Base-by-base conservation (phyloP, 2,113 vertebrate species). In the Penelope pileata region DNA sequence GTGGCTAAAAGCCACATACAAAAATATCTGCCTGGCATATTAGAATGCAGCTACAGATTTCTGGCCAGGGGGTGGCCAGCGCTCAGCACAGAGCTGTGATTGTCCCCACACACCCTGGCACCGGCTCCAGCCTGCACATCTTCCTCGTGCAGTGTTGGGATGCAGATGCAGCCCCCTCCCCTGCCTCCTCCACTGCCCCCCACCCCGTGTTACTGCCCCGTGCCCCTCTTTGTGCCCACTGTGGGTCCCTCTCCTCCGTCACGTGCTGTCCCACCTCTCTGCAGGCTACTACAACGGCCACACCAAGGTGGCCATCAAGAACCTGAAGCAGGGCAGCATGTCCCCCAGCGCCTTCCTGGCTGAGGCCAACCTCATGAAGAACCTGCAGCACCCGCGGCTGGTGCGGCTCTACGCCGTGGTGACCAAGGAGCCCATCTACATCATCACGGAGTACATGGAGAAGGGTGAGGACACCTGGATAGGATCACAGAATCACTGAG, bases 301-400 rank as follows among this genome's bases (percentile, higher is more conserved):
- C 93, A 98, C 98, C 8, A 98, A 97, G 91, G 99, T 99, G 86
- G 99, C 99, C 3, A 98, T 99, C 91, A 99, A 99, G 95, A 99
- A 97, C 90, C 98, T 99, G 87, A 99, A 99, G 95, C 97, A 98
- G 1, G 99, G 99, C 63, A 99, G 98, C 38, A 99, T 99, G 99
- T 99, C 99, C 1, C 98, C 99, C 42, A 97, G 98, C 2, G 99
- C 99, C 56, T 99, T 99, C 98, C 96, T 99, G 95, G 99, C 98
- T 0, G 99, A 99, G 88, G 99, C 99, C 91, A 99, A 99, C 97
- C 98, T 99, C 92, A 99, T 99, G 99, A 99, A 99, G 97, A 98
- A 98, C 96, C 96, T 99, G 95, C 99, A 99, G 91, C 99, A 99
- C 94, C 75, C 94, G 0, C 96, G 98, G 67, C 98, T 99, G 40